Conservation (phyloP, 2,888 invertebrate species). For the Caenorhabditis virilis region DNA sequence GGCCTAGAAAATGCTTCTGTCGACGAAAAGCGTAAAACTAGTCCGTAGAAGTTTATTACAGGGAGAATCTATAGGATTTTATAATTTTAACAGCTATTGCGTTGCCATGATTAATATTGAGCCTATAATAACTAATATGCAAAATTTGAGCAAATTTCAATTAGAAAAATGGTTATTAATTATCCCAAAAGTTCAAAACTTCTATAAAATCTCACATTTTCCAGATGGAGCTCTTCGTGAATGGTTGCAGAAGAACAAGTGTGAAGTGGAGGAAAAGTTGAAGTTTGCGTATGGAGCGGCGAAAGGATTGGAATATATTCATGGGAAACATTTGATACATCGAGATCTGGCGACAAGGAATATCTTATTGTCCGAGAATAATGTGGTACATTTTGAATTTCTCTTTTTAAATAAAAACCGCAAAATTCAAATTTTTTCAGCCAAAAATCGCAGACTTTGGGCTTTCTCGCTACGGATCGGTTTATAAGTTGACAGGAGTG, state of each 20-base stretch:
- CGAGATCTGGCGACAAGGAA: constrained; percentile 45
- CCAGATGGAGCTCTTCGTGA: constrained; percentile 6
- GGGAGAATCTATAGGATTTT: too few species aligned
- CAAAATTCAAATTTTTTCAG: too few species aligned
- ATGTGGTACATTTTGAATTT: not conserved
- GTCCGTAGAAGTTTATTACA: too few species aligned
- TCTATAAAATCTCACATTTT: not conserved
- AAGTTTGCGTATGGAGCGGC: constrained; percentile 16
- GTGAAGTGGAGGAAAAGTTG: constrained; percentile 1
- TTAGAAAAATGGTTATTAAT: too few species aligned
- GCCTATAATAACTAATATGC: too few species aligned
- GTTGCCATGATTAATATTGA: too few species aligned
- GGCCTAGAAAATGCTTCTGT: too few species aligned
- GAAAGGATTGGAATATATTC: constrained; percentile 39
- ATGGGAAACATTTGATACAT: constrained; percentile 27
- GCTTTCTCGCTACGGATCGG: constrained; percentile 2
- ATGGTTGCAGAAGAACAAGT: constrained; percentile 3
- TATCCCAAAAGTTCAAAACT: not conserved
- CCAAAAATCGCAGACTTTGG: constrained; percentile 10
- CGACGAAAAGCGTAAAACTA: too few species aligned
- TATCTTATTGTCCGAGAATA: constrained; percentile 12
- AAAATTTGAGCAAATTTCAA: too few species aligned
- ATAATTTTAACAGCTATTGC: too few species aligned
- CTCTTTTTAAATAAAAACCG: too few species aligned
- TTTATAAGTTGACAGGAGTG: not conserved